Base-by-base conservation (phyloP, 1,140 invertebrate genomes). In the Microplitis mediator region DNA sequence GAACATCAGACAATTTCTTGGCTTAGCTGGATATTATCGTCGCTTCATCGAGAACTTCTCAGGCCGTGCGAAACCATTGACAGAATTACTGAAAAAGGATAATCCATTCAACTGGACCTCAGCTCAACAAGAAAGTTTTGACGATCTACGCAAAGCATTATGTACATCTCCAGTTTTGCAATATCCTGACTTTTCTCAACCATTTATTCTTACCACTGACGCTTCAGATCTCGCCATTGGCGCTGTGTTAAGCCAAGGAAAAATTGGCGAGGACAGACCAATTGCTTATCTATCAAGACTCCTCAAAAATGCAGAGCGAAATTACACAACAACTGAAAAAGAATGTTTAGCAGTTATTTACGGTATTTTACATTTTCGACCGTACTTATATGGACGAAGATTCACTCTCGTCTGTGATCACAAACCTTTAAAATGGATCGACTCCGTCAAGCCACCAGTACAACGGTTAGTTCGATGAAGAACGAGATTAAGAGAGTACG, bases 341-440 rank as follows among this genome's bases (percentile, higher is more conserved):
- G 86, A 89, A 83, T 77, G 79, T 58, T 72, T 88, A 32, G 86
- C 87, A 1, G 75, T 88, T 75, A 76, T 75, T 23, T 58, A 69
- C 36, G 68, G 23, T 8, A 61, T 73, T 13, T 11, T 64, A 2
- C 66, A 75, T 54, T 86, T 85, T 68, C 54, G 75, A 56, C 70
- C 74, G 13, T 89, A 82, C 74, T 58, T 88, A 11, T 76, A 81
- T 54, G 80, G 79, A 13, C 79, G 32, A 4, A 69, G 82, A 23
- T 87, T 89, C 68, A 81, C 64, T 3, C 77, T 87, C 2, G 63
- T 81, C 32, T 88, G 84, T 23, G 23, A 23, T 2, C 23, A 23
- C 23, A 2, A 23, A 23, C 23, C 23, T 0, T 2, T 23, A 23
- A 23, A 23, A 23, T 23, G 23, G 23, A 23, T 23, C 23, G 23